These are phyloP conservation scores for Lepidocyrtoides sp. DNA, from an alignment of 2,888 invertebrate genomes.

Conservation along the genomic window DNA sequence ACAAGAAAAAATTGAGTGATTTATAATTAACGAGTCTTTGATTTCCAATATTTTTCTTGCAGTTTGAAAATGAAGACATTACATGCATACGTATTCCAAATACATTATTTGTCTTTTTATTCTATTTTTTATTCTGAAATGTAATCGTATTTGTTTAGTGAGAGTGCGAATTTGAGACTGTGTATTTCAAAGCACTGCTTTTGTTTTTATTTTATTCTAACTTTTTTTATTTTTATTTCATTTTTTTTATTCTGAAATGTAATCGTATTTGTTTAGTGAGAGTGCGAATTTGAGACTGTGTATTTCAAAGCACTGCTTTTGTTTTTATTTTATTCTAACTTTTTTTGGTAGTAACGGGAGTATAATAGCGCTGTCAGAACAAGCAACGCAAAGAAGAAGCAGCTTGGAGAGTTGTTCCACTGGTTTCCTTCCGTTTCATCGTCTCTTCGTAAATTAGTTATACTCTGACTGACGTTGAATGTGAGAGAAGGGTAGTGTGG, in stretches of 20 bases:
- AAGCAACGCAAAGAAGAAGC: constrained; percentile 19
- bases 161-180: not conserved
- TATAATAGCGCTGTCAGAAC: constrained; percentile 33
- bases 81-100: too few species aligned
- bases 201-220: not conserved
- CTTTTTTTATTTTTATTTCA: not conserved
- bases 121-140: not conserved
- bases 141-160: not conserved
- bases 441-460: constrained; percentile 45
- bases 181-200: not conserved
- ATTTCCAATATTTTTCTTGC: too few species aligned
- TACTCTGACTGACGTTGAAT: constrained; percentile 44
- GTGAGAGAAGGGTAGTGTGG: not conserved
- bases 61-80: too few species aligned
- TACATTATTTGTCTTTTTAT: not conserved
- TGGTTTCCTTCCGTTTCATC: constrained; percentile 43
- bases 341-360: not conserved
- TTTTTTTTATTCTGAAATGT: not conserved
- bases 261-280: not conserved
- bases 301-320: not conserved
- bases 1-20: constrained; percentile 10
- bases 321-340: constrained; percentile 7
- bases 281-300: not conserved
- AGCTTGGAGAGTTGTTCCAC: constrained; percentile 29
- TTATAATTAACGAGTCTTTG: too few species aligned